These are phyloP conservation scores for Merluccius polli DNA, from an alignment of 2,797 vertebrate genomes.

Conservation along the genomic window DNA sequence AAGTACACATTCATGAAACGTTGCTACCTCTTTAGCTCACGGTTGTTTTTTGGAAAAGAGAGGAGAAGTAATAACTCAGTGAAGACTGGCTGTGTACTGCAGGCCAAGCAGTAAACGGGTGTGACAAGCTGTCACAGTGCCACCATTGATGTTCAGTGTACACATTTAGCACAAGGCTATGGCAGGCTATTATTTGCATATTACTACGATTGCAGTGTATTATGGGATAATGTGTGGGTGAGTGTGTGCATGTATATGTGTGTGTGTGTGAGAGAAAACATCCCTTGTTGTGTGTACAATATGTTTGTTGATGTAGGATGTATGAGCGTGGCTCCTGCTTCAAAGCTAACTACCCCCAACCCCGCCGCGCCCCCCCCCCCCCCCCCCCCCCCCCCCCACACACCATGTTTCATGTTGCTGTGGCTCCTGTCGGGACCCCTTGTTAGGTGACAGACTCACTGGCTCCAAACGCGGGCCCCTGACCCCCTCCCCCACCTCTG, in stretches of 20 bases:
- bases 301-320: not conserved
- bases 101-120: not conserved
- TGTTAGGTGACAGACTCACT: constrained; percentile 67
- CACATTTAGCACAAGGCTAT: constrained; percentile 22
- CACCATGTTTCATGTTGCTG: constrained; percentile 55
- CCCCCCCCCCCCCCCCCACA: constrained; percentile 65
- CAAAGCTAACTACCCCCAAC: constrained; percentile 23
- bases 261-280: not conserved
- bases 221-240: constrained; percentile 18
- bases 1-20: not conserved
- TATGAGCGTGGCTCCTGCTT: not conserved
- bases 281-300: not conserved
- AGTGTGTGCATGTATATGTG: constrained; percentile 20
- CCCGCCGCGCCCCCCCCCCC: constrained; percentile 60
- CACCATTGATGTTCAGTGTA: not conserved
- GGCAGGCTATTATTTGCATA: constrained; percentile 32
- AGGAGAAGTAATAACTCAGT: constrained; percentile 5
- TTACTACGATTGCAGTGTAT: constrained; percentile 31
- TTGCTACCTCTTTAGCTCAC: not conserved
- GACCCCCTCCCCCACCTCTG: constrained; percentile 55
- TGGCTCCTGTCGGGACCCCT: constrained; percentile 63
- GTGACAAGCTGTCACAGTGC: not conserved
- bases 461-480: constrained; percentile 67
- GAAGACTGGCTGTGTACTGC: not conserved
- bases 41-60: not conserved